phyloP scores from a whole-genome alignment of 2,888 invertebrate species.

The Lycaena phlaeas region DNA sequence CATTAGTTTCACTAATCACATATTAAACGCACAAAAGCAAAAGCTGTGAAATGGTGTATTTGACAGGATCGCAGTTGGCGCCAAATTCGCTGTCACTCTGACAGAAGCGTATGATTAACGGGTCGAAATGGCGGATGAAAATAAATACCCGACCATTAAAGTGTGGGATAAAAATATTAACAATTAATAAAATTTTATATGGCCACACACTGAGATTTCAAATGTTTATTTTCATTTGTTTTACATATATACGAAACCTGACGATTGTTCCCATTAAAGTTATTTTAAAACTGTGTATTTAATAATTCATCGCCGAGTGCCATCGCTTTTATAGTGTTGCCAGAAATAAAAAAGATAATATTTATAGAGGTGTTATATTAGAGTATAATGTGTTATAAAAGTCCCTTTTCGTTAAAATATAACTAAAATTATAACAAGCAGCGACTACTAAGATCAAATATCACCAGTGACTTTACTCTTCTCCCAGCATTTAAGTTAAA shows the following conservation, averaged over 20 bases:
- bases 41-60: slow-evolving; percentile 13
- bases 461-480: too few relatives aligned
- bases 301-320: slow-evolving; percentile 9
- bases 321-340: slow-evolving; percentile 12
- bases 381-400: slow-evolving; percentile 4
- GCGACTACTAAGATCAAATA: too few relatives aligned
- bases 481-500: too few relatives aligned
- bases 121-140: slow-evolving; percentile 30
- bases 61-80: slow-evolving; percentile 33
- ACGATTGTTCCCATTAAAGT: slow-evolving; percentile 10
- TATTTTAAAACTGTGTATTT: slow-evolving; percentile 11
- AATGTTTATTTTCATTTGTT: slow-evolving; percentile 12
- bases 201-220: slow-evolving; percentile 9
- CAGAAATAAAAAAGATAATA: slow-evolving; percentile 11
- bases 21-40: slow-evolving; percentile 37
- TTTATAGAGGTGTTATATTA: slow-evolving; percentile 10
- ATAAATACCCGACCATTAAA: slow-evolving; percentile 43
- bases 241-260: slow-evolving; percentile 9
- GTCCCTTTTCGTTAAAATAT: too few relatives aligned
- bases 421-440: too few relatives aligned
- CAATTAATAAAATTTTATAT: slow-evolving; percentile 19
- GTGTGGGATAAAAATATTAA: slow-evolving; percentile 16
- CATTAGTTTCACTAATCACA: slow-evolving; percentile 40
- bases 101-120: slow-evolving; percentile 48
- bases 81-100: slow-evolving; percentile 51